Evolutionary conservation across 1,140 invertebrate species (phyloP).

Genomic region (Leptonema lineaticorne): DNA sequence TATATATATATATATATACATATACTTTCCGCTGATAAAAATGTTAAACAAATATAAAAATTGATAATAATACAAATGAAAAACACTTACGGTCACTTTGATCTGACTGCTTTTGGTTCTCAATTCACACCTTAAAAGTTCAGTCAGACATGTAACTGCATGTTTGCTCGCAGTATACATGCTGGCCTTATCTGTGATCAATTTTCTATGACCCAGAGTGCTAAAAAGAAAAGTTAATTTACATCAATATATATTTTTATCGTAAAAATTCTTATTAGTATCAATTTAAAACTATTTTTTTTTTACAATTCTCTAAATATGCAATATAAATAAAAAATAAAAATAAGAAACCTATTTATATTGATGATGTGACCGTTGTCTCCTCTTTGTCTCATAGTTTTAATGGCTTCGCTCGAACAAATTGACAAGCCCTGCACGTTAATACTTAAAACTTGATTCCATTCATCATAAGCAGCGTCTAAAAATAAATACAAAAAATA

Average conservation of each 20-base stretch:
- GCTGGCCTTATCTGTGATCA: constrained; percentile 1
- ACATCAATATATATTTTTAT: not conserved
- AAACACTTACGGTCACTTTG: constrained; percentile 58
- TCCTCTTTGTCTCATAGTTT: constrained; percentile 64
- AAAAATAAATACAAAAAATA: no score
- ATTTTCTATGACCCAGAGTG: constrained; percentile 49
- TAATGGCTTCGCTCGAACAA: constrained; percentile 66
- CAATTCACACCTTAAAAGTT: constrained; percentile 62
- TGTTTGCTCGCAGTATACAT: constrained; percentile 62
- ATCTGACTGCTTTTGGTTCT: constrained; percentile 57
- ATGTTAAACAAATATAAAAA: no score
- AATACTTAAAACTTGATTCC: constrained; percentile 57
- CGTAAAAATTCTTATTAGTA: not conserved
- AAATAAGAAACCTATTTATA: constrained; percentile 64
- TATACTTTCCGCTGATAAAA: no score
- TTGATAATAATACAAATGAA: not conserved
- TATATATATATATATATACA: not conserved
- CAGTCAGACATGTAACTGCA: constrained; percentile 62
- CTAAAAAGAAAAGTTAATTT: constrained; percentile 39
- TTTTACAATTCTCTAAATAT: no score
- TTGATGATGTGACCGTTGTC: constrained; percentile 72
- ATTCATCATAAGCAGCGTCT: constrained; percentile 31
- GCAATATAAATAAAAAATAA: no score
- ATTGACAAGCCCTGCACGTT: constrained; percentile 68
- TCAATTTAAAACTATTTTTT: not conserved